These are phyloP conservation scores for Odontamblyopus rebecca DNA, from an alignment of 2,797 vertebrate species.

Conservation along the genomic window DNA sequence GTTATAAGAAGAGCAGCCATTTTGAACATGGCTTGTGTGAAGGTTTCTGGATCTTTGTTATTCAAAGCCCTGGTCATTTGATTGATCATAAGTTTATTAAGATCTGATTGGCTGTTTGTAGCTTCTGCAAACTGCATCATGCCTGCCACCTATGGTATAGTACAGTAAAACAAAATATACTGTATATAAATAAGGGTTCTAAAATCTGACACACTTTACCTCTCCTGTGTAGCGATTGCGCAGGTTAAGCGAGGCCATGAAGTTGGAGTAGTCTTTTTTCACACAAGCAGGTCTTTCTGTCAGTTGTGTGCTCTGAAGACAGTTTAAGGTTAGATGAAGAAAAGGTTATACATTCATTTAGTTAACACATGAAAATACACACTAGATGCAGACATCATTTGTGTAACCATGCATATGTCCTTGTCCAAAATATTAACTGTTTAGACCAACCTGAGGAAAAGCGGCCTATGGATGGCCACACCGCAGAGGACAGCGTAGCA, in stretches of 20 bases:
- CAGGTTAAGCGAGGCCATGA: slow-evolving; percentile 96
- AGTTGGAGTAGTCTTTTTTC: slow-evolving; percentile 98
- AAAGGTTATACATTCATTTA: neutral
- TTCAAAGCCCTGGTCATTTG: slow-evolving; percentile 86
- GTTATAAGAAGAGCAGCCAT: slow-evolving; percentile 92
- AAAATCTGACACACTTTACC: slow-evolving; percentile 63
- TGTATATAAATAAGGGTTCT: neutral
- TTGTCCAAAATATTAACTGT: slow-evolving; percentile 45
- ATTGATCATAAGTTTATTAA: slow-evolving; percentile 89
- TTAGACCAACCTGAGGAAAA: slow-evolving; percentile 82
- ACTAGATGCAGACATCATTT: neutral
- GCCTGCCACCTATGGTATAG: slow-evolving; percentile 83
- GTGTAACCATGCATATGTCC: slow-evolving; percentile 38
- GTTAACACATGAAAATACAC: neutral
- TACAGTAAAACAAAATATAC: too few species aligned
- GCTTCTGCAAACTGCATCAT: slow-evolving; percentile 93
- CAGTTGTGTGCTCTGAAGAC: slow-evolving; percentile 85
- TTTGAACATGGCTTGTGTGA: slow-evolving; percentile 96
- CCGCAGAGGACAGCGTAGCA: slow-evolving; percentile 65
- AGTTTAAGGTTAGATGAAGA: slow-evolving; percentile 13
- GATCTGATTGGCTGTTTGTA: slow-evolving; percentile 85
- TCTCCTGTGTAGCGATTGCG: slow-evolving; percentile 97
- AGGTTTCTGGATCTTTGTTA: slow-evolving; percentile 79
- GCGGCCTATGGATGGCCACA: slow-evolving; percentile 75
- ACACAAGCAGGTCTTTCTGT: slow-evolving; percentile 93